Conservation (phyloP, 2,113 vertebrate genomes). For the Chaetodon auriga region DNA sequence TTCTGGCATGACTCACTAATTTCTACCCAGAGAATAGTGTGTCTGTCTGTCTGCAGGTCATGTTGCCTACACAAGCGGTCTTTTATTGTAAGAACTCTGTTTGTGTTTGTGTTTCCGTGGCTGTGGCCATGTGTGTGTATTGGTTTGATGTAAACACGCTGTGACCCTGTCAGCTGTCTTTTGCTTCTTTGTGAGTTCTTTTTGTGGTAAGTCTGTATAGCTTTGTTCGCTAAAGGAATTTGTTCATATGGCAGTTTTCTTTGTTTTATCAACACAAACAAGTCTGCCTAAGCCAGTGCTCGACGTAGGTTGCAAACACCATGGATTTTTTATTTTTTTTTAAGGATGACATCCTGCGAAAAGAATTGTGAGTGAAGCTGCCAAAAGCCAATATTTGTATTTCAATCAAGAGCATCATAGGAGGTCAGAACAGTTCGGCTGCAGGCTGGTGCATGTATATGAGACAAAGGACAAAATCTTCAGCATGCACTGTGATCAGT, state of each 20-base stretch:
- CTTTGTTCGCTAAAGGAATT: neutral
- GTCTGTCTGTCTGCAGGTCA: neutral
- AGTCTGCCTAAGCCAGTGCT: neutral
- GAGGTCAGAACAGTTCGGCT: neutral
- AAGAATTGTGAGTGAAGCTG: neutral
- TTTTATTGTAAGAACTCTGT: neutral
- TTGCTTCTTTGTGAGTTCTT: neutral
- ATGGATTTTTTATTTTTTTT: neutral
- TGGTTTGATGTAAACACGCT: neutral
- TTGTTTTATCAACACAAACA: neutral
- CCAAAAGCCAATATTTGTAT: neutral
- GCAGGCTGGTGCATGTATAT: neutral
- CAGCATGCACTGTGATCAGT: neutral
- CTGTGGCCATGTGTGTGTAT: neutral
- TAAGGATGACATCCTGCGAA: neutral
- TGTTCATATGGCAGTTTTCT: neutral
- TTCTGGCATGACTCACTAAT: neutral
- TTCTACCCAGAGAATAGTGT: slow-evolving; percentile 9
- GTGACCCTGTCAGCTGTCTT: neutral
- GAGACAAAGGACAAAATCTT: neutral
- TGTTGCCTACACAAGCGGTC: neutral
- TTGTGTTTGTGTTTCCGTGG: neutral
- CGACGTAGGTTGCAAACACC: neutral
- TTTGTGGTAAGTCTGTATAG: neutral
- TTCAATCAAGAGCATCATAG: neutral